phyloP scores from a whole-genome alignment of 35 echinoderm and acorn worm genomes.

The Ophiothrix spiculata region DNA sequence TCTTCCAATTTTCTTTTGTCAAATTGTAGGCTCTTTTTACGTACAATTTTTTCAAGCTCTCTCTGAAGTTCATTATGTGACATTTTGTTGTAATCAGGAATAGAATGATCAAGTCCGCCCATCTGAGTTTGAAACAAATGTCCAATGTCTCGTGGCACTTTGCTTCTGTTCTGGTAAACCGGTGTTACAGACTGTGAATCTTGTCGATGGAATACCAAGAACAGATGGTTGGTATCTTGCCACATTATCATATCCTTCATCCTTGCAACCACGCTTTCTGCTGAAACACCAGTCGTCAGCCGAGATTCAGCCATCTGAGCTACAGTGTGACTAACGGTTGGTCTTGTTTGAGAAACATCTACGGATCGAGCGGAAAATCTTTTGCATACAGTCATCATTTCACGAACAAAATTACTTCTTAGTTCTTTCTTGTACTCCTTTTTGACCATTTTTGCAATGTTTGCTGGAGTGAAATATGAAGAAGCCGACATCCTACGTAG shows the following conservation, averaged over 20 bases:
- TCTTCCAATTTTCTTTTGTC: constrained; percentile 4
- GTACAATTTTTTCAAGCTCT: constrained; percentile 11
- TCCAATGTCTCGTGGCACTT: constrained; percentile 9
- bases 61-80: constrained; percentile 17
- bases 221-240: constrained; percentile 29
- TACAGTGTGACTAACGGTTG: neutral
- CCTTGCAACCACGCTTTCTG: constrained; percentile 15
- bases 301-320: neutral
- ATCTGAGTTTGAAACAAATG: constrained; percentile 32
- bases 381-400: neutral
- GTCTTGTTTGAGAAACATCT: neutral
- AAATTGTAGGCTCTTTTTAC: constrained; percentile 3
- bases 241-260: constrained; percentile 32
- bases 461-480: constrained; percentile 13
- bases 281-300: neutral
- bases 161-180: neutral
- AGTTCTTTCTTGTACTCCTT: constrained; percentile 4
- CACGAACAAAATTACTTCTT: constrained; percentile 7
- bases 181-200: constrained; percentile 23
- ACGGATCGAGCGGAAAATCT: constrained; percentile 39
- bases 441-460: constrained; percentile 8
- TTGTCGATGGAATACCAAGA: constrained; percentile 29
- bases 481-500: constrained; percentile 31
- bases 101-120: neutral
- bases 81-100: constrained; percentile 30